phyloP scores from a whole-genome alignment of 2,888 invertebrate species.

The Lepidonotus clava region DNA sequence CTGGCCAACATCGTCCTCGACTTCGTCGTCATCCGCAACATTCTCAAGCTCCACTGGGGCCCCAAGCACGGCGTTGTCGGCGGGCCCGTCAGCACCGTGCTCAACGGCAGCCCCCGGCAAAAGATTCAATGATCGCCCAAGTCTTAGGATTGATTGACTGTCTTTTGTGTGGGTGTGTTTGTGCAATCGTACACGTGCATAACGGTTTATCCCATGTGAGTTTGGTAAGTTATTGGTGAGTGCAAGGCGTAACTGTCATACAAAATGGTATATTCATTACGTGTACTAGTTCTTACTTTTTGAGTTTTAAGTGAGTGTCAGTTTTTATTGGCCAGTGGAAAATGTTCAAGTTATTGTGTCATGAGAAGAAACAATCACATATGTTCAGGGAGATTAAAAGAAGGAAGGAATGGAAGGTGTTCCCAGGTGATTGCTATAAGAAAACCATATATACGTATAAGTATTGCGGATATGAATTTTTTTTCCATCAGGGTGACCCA shows the following conservation, averaged over 20 bases:
- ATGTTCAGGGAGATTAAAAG: too few species aligned
- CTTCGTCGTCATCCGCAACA: slow-evolving; percentile 67
- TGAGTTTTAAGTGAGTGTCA: not conserved
- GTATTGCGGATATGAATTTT: too few species aligned
- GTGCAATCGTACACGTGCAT: not conserved
- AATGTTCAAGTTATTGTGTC: not conserved
- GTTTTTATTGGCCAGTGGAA: too few species aligned
- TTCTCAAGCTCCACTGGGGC: slow-evolving; percentile 34
- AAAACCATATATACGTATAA: too few species aligned
- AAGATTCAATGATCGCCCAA: slow-evolving; percentile 29
- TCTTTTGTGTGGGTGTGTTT: not conserved
- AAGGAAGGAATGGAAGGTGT: too few species aligned
- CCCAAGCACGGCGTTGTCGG: not conserved
- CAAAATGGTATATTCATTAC: too few species aligned
- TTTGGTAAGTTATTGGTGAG: not conserved
- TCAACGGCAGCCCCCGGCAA: slow-evolving; percentile 42
- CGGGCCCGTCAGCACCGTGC: not conserved
- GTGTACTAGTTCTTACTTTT: too few species aligned
- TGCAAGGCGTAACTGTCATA: too few species aligned
- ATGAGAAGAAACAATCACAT: too few species aligned
- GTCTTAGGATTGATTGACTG: not conserved
- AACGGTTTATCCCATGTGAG: slow-evolving; percentile 5
- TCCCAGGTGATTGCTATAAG: too few species aligned
- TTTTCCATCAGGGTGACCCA: too few species aligned
- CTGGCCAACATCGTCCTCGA: slow-evolving; percentile 74